Conservation (phyloP, 2,888 invertebrate genomes). For the Cephus pygmeus region DNA sequence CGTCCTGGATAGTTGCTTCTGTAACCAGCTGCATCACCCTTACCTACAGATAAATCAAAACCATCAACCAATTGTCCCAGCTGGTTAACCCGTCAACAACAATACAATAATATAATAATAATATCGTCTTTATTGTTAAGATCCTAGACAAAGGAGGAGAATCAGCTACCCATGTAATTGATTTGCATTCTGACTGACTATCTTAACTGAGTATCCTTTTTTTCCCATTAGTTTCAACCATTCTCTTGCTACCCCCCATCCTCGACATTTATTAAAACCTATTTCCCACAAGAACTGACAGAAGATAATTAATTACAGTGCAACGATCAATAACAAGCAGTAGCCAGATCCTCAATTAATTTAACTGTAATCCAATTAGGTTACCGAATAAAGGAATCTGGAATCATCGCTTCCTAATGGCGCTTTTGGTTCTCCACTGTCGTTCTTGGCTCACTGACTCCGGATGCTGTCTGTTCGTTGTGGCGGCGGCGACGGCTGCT, state of each 20-base stretch:
- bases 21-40: background rate
- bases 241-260: background rate
- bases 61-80: background rate
- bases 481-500: slow-evolving; percentile 11
- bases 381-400: background rate
- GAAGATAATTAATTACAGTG: background rate
- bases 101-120: background rate
- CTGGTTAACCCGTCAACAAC: background rate
- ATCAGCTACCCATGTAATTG: background rate
- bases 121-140: background rate
- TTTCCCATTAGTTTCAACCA: background rate
- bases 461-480: background rate
- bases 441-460: slow-evolving; percentile 13
- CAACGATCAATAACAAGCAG: background rate
- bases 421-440: background rate
- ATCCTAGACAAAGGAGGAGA: background rate
- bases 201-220: background rate
- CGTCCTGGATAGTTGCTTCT: background rate
- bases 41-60: background rate
- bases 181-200: background rate
- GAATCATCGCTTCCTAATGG: background rate
- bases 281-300: background rate
- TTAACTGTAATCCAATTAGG: background rate
- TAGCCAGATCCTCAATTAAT: background rate
- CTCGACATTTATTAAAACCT: background rate